phyloP scores from a whole-genome alignment of 2,113 vertebrate genomes.

The Megatriorchis doriae region DNA sequence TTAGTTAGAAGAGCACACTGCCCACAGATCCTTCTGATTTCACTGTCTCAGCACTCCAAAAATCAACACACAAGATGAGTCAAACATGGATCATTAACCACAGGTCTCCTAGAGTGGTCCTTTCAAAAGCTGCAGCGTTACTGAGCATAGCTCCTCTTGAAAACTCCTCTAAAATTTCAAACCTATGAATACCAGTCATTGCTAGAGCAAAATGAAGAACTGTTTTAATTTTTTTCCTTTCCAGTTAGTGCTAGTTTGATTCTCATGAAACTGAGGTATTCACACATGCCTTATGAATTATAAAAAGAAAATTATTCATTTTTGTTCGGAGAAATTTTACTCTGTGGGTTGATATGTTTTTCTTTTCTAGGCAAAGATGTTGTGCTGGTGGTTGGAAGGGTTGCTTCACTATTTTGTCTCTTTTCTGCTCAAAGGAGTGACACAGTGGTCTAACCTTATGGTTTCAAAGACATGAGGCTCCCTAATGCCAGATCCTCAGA shows the following conservation, averaged over 20 bases:
- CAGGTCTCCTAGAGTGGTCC: background rate
- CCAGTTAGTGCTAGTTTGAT: background rate
- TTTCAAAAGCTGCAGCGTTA: background rate
- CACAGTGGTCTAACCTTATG: background rate
- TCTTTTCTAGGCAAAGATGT: background rate
- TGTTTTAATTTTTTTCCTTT: background rate
- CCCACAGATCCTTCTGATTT: background rate
- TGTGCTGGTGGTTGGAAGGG: background rate
- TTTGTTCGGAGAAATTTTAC: background rate
- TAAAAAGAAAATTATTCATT: background rate
- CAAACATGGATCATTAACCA: background rate
- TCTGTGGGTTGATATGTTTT: background rate
- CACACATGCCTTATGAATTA: background rate
- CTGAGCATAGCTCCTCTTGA: background rate
- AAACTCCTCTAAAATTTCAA: background rate
- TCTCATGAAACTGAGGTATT: background rate
- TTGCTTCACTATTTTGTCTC: background rate
- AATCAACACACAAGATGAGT: background rate
- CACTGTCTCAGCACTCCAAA: background rate
- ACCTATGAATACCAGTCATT: background rate
- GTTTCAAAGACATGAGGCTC: background rate
- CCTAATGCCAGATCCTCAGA: background rate
- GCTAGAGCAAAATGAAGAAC: background rate
- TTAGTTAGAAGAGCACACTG: background rate
- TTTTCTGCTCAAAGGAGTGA: background rate